These are phyloP conservation scores for Trididemnum nubilum DNA, from an alignment of 23 tunicate species.

Conservation along the genomic window DNA sequence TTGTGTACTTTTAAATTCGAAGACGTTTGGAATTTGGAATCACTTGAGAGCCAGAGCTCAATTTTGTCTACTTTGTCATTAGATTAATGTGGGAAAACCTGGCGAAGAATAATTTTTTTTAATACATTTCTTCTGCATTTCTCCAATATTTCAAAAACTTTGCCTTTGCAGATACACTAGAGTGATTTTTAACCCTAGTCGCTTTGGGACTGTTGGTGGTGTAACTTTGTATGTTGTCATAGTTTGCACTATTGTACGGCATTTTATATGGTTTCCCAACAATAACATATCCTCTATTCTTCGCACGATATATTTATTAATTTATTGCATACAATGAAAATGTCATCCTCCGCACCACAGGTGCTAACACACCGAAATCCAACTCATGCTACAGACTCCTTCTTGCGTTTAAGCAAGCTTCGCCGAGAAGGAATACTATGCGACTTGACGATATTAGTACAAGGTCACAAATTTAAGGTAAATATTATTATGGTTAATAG, in stretches of 20 bases:
- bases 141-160: too few relatives aligned
- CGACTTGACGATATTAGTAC: conserved; percentile 92
- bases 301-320: background rate
- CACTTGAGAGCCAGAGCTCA: too few relatives aligned
- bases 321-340: conserved; percentile 49
- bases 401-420: conserved; percentile 63
- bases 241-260: too few relatives aligned
- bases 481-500: too few relatives aligned
- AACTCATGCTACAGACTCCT: conserved; percentile 60
- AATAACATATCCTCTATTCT: background rate
- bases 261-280: conserved; percentile 2
- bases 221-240: too few relatives aligned
- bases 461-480: conserved; percentile 86
- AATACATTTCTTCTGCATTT: too few relatives aligned
- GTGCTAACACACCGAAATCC: conserved; percentile 88
- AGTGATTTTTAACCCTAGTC: too few relatives aligned
- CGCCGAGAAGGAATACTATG: conserved; percentile 87
- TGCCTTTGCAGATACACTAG: too few relatives aligned
- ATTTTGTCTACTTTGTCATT: too few relatives aligned
- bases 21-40: background rate
- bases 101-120: too few relatives aligned
- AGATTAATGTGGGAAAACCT: too few relatives aligned
- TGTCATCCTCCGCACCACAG: conserved; percentile 78
- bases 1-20: conserved; percentile 2
- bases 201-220: too few relatives aligned